Evolutionary conservation across 2,888 invertebrate genomes (phyloP), one percentile per base, ranked within the genome.

Genomic region (Ametastegia equiseti): DNA sequence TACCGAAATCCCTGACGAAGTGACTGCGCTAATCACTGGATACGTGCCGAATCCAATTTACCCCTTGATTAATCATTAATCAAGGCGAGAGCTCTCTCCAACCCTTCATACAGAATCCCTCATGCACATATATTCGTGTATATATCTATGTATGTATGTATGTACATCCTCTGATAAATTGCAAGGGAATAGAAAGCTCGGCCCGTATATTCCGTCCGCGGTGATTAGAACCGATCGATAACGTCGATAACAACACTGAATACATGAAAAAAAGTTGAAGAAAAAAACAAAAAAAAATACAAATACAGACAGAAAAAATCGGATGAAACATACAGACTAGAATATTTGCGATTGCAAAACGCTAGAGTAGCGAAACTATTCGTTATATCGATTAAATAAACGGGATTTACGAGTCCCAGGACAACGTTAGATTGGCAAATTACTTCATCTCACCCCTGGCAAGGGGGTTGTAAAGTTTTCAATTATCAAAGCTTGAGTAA

Each of bases 61-160:
- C 78, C 63, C 39, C 42, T 78, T 78, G 60, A 78, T 78, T 78
- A 78, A 60, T 78, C 78, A 78, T 60, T 78, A 78, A 57, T 42
- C 75, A 50, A 54, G 45, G 27, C 60, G 27, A 78, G 63, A 78
- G 60, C 78, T 39, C 57, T 23, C 19, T 75, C 54, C 27, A 60
- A 60, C 57, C 77, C 77, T 60, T 77, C 42, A 57, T 36, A n/a
- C n/a, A 39, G 57, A 60, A 63, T 60, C 60, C 78, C 60, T 11
- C 11, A 30, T 15, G 13, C 33, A 33, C n/a, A 13, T 39, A n/a
- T 11, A 39, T 23, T 54, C 54, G 54, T 42, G 27, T 33, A n/a
- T 27, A 9, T 60, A 27, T 13, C 9, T 42, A 3, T 42, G 42
- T n/a, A n/a, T n/a, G n/a, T n/a, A 3, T 3, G 11, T 42, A 42